phyloP scores from a whole-genome alignment of 2,888 invertebrate species.

The Stictocephala bisonia region DNA sequence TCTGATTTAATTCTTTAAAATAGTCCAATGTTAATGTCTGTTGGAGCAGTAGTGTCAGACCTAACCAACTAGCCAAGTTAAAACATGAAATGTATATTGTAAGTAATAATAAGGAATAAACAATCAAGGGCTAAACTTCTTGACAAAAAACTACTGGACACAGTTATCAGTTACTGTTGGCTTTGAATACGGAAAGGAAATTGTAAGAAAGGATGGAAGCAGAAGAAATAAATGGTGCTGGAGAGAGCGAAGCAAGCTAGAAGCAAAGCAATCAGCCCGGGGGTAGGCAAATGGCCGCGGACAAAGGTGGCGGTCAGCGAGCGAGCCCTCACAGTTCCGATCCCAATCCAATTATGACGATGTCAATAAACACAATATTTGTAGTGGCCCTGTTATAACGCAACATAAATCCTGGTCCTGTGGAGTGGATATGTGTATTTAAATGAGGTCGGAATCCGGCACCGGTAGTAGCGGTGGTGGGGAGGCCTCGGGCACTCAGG shows the following conservation, averaged over 20 bases:
- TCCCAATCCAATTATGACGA: slow-evolving; percentile 31
- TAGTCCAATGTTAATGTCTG: too few relatives aligned
- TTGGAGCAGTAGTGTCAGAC: too few relatives aligned
- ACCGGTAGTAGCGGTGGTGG: not conserved
- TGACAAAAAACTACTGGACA: too few relatives aligned
- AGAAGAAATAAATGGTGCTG: not conserved
- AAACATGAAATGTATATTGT: too few relatives aligned
- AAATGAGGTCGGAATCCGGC: slow-evolving; percentile 35
- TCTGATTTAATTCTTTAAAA: too few relatives aligned
- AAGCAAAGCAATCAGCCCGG: slow-evolving; percentile 9
- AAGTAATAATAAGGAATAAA: too few relatives aligned
- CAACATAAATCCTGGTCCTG: not conserved
- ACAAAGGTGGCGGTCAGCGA: not conserved
- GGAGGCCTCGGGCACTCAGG: too few relatives aligned
- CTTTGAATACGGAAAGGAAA: too few relatives aligned
- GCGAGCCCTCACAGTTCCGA: not conserved
- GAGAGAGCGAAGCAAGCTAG: not conserved
- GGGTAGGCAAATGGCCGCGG: slow-evolving; percentile 36
- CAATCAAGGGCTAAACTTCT: too few relatives aligned
- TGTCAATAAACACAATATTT: slow-evolving; percentile 42
- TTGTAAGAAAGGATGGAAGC: too few relatives aligned
- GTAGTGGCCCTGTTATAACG: slow-evolving; percentile 34
- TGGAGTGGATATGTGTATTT: slow-evolving; percentile 23
- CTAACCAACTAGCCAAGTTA: too few relatives aligned
- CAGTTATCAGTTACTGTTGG: too few relatives aligned